Percentiles rank a stretch among this genome's conserved stretches.
These are phyloP conservation scores for rat (Rattus norvegicus) DNA, from an alignment of 2,113 vertebrate species.

Conservation along the genomic window DNA sequence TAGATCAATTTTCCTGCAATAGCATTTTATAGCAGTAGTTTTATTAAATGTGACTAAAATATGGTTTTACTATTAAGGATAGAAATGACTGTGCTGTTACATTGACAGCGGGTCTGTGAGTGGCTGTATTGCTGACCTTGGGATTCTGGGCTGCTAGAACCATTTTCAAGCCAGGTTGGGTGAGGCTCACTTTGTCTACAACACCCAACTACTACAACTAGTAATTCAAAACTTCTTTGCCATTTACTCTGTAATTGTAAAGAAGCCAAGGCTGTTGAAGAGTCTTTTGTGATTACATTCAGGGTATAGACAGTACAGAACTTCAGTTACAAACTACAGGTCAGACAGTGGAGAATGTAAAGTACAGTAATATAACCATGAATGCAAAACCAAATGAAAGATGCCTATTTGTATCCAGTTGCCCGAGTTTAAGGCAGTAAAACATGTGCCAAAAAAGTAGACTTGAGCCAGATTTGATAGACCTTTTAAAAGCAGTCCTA, in stretches of 20 bases:
- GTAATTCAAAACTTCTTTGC: constrained; percentile 44
- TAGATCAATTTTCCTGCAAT: constrained; percentile 30
- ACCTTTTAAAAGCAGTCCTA: constrained; percentile 31
- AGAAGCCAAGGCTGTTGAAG: constrained; percentile 33
- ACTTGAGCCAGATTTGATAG: constrained; percentile 5
- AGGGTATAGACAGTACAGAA: constrained; percentile 37
- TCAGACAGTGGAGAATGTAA: constrained; percentile 47
- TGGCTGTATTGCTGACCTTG: constrained; percentile 3
- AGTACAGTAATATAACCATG: constrained; percentile 43
- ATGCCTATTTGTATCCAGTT: constrained; percentile 2
- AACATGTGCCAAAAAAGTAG: constrained; percentile 23
- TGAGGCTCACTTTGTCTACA: constrained; percentile 17
- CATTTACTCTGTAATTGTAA: constrained; percentile 61
- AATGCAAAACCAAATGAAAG: constrained; percentile 37
- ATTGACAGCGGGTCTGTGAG: constrained; percentile 19
- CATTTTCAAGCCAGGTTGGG: constrained; percentile 15
- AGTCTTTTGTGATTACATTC: constrained; percentile 41
- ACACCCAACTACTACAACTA: neutral
- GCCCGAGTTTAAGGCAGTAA: constrained; percentile 45
- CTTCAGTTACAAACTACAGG: constrained; percentile 36
- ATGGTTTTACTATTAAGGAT: neutral
- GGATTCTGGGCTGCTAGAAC: constrained; percentile 17
- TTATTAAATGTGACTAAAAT: constrained; percentile 48
- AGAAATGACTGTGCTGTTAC: neutral
- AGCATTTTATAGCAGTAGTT: constrained; percentile 26